Evolutionary conservation across 2,797 vertebrate species (phyloP).

Genomic region (Mionectes olivaceus): DNA sequence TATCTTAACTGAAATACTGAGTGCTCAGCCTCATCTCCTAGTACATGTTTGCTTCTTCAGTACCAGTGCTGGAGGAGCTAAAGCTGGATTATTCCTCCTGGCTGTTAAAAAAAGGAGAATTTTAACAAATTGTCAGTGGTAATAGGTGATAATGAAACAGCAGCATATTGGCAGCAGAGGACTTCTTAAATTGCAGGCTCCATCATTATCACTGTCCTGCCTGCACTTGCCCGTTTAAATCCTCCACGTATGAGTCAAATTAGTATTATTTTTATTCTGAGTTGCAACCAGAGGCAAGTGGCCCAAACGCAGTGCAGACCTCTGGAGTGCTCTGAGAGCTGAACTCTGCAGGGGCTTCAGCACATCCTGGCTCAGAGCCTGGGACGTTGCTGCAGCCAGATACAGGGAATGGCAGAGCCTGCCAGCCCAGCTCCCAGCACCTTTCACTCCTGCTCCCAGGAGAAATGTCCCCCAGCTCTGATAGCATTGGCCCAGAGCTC

Average conservation of each 20-base stretch:
- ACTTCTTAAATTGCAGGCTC: neutral
- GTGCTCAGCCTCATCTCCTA: neutral
- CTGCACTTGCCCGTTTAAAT: slow-evolving; percentile 55
- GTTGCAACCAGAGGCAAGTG: neutral
- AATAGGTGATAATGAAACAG: slow-evolving; percentile 73
- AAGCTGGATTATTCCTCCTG: neutral
- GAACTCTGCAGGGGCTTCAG: neutral
- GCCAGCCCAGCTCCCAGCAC: neutral
- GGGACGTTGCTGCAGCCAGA: neutral
- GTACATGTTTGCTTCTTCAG: neutral
- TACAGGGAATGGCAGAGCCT: neutral
- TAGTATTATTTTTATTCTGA: neutral
- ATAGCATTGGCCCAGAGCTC: neutral
- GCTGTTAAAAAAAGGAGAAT: neutral
- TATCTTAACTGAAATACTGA: neutral
- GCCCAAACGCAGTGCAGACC: neutral
- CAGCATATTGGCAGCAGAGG: neutral
- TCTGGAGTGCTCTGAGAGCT: neutral
- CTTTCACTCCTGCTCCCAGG: neutral
- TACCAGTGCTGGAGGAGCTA: neutral
- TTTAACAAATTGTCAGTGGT: neutral
- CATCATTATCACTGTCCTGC: slow-evolving; percentile 64
- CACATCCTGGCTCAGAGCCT: neutral
- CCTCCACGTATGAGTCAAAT: neutral
- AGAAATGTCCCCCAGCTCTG: neutral